Percentiles rank a stretch among this genome's conserved stretches.
phyloP scores from a whole-genome alignment of 2,888 invertebrate genomes.

The Thecocarcelia acutangulata region DNA sequence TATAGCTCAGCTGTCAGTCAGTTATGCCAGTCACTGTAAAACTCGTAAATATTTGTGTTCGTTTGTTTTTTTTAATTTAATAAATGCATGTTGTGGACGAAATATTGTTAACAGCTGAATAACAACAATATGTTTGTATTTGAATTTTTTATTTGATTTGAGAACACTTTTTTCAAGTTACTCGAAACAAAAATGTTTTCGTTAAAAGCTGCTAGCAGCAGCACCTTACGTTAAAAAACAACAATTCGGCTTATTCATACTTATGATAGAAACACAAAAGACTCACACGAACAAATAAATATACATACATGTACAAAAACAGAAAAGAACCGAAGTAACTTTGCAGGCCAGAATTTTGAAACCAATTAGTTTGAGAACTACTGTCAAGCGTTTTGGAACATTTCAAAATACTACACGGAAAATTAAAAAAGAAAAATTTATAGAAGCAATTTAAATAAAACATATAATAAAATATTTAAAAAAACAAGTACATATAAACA shows the following conservation, averaged over 20 bases:
- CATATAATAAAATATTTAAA: constrained; percentile 5
- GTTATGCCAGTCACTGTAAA: constrained; percentile 19
- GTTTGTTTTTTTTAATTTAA: neutral
- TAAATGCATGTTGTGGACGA: constrained; percentile 31
- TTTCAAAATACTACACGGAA: constrained; percentile 51
- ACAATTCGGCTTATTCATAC: constrained; percentile 51
- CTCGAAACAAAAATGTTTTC: constrained; percentile 36
- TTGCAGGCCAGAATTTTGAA: constrained; percentile 72
- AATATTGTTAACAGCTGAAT: constrained; percentile 13
- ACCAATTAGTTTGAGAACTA: constrained; percentile 79
- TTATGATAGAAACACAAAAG: constrained; percentile 36
- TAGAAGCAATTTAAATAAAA: constrained; percentile 39
- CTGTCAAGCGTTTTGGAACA: constrained; percentile 77
- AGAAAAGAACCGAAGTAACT: constrained; percentile 72
- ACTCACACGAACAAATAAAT: constrained; percentile 29
- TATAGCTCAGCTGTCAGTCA: too few species aligned
- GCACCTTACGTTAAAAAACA: constrained; percentile 47
- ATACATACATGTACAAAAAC: constrained; percentile 11
- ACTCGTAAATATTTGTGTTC: constrained; percentile 7
- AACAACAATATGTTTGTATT: constrained; percentile 18
- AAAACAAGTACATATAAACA: neutral
- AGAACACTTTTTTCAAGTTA: constrained; percentile 51
- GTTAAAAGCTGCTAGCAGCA: constrained; percentile 48
- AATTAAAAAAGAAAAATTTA: constrained; percentile 7
- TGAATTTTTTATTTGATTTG: constrained; percentile 24